These are phyloP conservation scores for Apodemia hepburni DNA, from an alignment of 2,888 invertebrate species.

Conservation along the genomic window DNA sequence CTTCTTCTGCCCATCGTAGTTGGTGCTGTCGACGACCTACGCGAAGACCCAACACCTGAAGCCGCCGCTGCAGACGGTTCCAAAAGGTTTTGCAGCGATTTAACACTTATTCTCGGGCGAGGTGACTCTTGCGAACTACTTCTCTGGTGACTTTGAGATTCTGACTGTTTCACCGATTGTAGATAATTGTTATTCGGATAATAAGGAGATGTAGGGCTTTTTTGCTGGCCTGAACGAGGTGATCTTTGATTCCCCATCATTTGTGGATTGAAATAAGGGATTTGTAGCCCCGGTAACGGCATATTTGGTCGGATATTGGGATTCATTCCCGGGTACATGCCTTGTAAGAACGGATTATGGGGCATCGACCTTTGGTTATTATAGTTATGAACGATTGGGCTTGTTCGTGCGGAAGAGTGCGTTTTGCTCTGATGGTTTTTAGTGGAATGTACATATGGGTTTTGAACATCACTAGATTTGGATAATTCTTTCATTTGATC, in stretches of 20 bases:
- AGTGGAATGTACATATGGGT: slow-evolving; percentile 66
- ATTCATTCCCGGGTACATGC: slow-evolving; percentile 63
- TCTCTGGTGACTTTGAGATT: slow-evolving; percentile 42
- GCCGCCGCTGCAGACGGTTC: slow-evolving; percentile 77
- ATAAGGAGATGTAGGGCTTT: slow-evolving; percentile 68
- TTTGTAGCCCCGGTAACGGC: slow-evolving; percentile 60
- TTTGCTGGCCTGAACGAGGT: slow-evolving; percentile 83
- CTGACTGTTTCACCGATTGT: slow-evolving; percentile 59
- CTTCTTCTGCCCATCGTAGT: slow-evolving; percentile 67
- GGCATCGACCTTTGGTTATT: slow-evolving; percentile 84
- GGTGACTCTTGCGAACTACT: slow-evolving; percentile 63
- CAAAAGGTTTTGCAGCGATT: slow-evolving; percentile 80
- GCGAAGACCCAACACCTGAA: slow-evolving; percentile 68
- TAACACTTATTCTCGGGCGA: slow-evolving; percentile 81
- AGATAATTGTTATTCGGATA: slow-evolving; percentile 69
- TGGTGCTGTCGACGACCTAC: slow-evolving; percentile 67
- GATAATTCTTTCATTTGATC: slow-evolving; percentile 59
- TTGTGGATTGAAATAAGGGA: slow-evolving; percentile 65
- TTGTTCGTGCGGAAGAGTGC: slow-evolving; percentile 70
- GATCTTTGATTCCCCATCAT: slow-evolving; percentile 76
- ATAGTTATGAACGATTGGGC: slow-evolving; percentile 70
- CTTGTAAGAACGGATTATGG: slow-evolving; percentile 84
- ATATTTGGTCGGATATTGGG: slow-evolving; percentile 54
- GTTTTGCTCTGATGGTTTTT: slow-evolving; percentile 60
- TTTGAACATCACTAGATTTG: slow-evolving; percentile 62